Percentiles rank a stretch among this genome's conserved stretches.
Evolutionary conservation across 2,888 invertebrate species (phyloP).

Genomic region (Acleris literana): DNA sequence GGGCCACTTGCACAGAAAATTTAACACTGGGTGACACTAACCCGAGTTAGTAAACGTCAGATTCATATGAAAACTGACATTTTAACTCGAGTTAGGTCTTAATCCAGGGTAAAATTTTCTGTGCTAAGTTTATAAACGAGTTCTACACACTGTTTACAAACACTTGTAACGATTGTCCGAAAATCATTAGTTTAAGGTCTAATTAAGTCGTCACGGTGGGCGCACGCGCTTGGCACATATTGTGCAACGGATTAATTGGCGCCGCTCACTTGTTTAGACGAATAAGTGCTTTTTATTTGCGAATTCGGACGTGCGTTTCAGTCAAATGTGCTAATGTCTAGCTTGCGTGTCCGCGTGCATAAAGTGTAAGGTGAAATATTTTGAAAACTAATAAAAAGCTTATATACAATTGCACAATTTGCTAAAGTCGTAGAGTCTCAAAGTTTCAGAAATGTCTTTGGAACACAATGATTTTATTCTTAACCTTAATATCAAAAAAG

Average conservation of each 20-base stretch:
- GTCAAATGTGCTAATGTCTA: neutral
- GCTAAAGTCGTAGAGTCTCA: too few relatives aligned
- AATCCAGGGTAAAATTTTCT: too few relatives aligned
- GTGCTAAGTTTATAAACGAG: neutral
- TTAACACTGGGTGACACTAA: too few relatives aligned
- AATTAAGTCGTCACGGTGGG: constrained; percentile 50
- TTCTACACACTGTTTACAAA: neutral
- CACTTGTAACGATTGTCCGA: constrained; percentile 1
- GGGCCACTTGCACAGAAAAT: too few relatives aligned
- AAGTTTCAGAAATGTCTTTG: too few relatives aligned
- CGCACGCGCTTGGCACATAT: constrained; percentile 51
- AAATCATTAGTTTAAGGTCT: constrained; percentile 21
- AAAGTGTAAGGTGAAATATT: neutral
- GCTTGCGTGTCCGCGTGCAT: neutral
- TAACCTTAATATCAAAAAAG: too few relatives aligned
- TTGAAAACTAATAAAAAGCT: neutral
- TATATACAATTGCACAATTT: too few relatives aligned
- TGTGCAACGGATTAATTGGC: constrained; percentile 55
- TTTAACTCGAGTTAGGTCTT: too few relatives aligned
- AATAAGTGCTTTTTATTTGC: constrained; percentile 28
- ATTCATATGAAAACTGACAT: too few relatives aligned
- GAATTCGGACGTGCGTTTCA: neutral
- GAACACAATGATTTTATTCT: too few relatives aligned
- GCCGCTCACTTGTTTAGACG: constrained; percentile 33
- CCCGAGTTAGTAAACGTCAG: too few relatives aligned